phyloP scores from a whole-genome alignment of 2,113 vertebrate genomes.

The Campylorhamphus procurvoides region DNA sequence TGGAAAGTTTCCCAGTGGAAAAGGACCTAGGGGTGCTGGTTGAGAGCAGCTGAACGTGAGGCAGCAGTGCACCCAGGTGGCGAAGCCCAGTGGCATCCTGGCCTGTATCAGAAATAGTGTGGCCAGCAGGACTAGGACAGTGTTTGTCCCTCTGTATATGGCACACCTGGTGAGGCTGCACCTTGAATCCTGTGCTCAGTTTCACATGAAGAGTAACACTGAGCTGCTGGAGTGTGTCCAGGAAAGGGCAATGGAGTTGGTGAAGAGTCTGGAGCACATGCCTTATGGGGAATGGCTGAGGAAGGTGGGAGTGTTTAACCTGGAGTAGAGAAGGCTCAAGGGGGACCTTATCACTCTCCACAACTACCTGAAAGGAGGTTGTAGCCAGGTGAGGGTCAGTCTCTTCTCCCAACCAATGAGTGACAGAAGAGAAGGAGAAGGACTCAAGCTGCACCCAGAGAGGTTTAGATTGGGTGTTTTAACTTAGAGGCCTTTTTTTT shows the following conservation, averaged over 20 bases:
- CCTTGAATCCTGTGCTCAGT: fast-evolving
- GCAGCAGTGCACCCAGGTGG: too few relatives aligned
- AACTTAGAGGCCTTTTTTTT: background rate
- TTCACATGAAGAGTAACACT: background rate
- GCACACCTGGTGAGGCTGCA: background rate
- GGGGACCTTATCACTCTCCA: fast-evolving
- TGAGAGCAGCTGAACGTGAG: background rate
- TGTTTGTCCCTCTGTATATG: background rate
- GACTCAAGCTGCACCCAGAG: background rate
- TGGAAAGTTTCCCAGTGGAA: background rate
- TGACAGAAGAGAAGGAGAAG: background rate
- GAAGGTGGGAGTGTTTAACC: background rate
- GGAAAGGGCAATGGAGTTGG: background rate
- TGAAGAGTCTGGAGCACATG: background rate
- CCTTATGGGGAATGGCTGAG: background rate
- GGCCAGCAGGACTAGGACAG: background rate
- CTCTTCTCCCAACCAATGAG: background rate
- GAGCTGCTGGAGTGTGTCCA: background rate
- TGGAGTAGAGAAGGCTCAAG: background rate
- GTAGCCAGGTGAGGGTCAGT: background rate
- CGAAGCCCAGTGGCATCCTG: background rate
- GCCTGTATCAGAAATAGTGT: background rate
- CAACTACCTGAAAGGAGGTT: background rate
- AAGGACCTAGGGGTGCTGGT: background rate
- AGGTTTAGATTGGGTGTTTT: background rate